phyloP scores from a whole-genome alignment of 2,113 vertebrate genomes.

The Hyaena hyaena region DNA sequence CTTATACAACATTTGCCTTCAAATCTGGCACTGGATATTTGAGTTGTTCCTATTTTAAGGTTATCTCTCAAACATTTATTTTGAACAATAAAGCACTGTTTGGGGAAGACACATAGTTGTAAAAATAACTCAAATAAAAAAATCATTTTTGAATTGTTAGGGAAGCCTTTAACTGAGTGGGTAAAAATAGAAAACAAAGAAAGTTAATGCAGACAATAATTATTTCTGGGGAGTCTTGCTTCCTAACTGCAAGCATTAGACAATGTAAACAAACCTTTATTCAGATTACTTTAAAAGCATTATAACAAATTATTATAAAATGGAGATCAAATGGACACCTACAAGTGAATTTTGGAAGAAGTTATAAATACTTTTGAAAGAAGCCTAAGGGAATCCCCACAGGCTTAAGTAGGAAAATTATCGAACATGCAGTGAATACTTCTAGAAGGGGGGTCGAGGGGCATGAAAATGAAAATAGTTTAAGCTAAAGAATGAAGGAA shows the following conservation, averaged over 20 bases:
- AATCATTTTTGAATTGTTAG: background rate
- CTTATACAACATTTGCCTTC: background rate
- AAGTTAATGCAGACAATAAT: conserved; percentile 29
- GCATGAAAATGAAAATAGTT: conserved; percentile 41
- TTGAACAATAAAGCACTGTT: background rate
- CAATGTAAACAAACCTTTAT: background rate
- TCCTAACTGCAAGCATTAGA: background rate
- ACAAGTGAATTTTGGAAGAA: conserved; percentile 29
- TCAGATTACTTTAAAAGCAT: conserved; percentile 21
- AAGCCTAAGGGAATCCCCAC: conserved; percentile 25
- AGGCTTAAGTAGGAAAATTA: conserved; percentile 8
- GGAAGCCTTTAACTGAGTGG: background rate
- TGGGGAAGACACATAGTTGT: background rate
- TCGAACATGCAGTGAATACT: background rate
- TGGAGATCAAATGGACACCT: conserved; percentile 28
- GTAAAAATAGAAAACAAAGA: conserved; percentile 45
- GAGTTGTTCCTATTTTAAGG: background rate
- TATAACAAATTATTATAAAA: conserved; percentile 7
- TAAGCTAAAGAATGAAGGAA: conserved; percentile 53
- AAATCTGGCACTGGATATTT: background rate
- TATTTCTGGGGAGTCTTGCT: background rate
- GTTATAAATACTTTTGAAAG: conserved; percentile 8
- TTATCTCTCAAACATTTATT: background rate
- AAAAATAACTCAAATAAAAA: background rate
- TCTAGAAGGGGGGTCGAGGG: background rate